Conservation (phyloP, 2,888 invertebrate species). For the Escarpia spicata region DNA sequence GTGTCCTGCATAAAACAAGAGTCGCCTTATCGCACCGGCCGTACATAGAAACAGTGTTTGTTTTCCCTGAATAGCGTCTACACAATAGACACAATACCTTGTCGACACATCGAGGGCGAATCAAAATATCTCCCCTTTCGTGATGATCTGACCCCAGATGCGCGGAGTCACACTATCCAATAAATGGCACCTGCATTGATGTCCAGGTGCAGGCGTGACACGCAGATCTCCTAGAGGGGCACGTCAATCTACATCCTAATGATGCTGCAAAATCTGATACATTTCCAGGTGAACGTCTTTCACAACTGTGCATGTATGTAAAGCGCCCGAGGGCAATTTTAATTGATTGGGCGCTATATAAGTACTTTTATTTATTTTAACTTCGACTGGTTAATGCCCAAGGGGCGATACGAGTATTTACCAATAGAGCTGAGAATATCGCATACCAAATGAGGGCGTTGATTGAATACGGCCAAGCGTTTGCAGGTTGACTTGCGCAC, state of each 20-base stretch:
- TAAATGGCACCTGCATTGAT: constrained; percentile 6
- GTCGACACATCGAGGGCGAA: not conserved
- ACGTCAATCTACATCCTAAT: not conserved
- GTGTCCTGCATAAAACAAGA: too few relatives aligned
- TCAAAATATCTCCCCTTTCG: not conserved
- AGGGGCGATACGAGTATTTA: not conserved
- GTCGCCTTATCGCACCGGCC: too few relatives aligned
- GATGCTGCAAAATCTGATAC: not conserved
- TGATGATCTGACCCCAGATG: not conserved
- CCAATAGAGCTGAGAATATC: not conserved
- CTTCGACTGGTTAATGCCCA: too few relatives aligned
- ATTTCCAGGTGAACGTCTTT: not conserved
- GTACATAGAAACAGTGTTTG: too few relatives aligned
- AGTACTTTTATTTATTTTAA: too few relatives aligned
- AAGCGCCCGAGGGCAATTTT: too few relatives aligned
- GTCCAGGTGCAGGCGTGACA: not conserved
- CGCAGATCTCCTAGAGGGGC: not conserved
- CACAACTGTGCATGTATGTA: too few relatives aligned
- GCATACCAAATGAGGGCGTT: not conserved
- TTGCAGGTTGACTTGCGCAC: not conserved
- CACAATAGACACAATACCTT: not conserved
- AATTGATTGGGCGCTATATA: too few relatives aligned
- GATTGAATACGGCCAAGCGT: not conserved
- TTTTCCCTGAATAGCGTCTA: too few relatives aligned
- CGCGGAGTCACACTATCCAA: not conserved